phyloP scores from a whole-genome alignment of 2,113 vertebrate species.

The Geococcyx californianus region DNA sequence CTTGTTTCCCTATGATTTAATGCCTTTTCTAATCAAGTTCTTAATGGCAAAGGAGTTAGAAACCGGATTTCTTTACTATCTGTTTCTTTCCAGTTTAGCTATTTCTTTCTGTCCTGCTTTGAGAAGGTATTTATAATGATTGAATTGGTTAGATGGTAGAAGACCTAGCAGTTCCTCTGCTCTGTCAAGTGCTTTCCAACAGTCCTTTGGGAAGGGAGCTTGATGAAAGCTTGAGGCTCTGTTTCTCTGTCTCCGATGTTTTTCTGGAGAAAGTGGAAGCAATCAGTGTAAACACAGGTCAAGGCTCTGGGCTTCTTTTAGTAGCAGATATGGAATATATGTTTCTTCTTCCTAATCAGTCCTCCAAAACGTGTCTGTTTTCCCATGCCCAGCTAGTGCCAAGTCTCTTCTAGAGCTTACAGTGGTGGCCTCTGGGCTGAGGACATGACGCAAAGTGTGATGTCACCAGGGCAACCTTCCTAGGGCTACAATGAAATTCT shows the following conservation, averaged over 20 bases:
- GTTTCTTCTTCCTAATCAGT: neutral
- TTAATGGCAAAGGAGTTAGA: neutral
- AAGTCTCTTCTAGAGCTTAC: neutral
- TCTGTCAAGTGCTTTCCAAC: neutral
- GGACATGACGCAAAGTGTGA: neutral
- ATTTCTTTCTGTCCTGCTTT: neutral
- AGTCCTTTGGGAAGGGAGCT: neutral
- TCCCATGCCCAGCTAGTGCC: neutral
- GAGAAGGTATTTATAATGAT: neutral
- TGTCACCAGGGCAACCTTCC: constrained; percentile 46
- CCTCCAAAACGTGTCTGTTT: rapidly evolving
- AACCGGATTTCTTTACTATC: neutral
- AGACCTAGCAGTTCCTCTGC: neutral
- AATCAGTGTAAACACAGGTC: neutral
- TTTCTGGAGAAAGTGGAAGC: neutral
- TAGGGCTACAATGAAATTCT: constrained; percentile 10
- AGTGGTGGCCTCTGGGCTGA: constrained; percentile 19
- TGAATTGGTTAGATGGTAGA: neutral
- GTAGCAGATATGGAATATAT: neutral
- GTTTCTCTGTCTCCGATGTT: neutral
- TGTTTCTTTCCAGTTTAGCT: too few species aligned
- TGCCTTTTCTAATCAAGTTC: neutral
- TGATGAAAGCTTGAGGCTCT: neutral
- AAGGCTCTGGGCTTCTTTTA: neutral
- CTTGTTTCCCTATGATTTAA: neutral